Evolutionary conservation across 1,140 invertebrate genomes (phyloP), one percentile per base, ranked within the genome.

Genomic region (Leptonema lineaticorne): DNA sequence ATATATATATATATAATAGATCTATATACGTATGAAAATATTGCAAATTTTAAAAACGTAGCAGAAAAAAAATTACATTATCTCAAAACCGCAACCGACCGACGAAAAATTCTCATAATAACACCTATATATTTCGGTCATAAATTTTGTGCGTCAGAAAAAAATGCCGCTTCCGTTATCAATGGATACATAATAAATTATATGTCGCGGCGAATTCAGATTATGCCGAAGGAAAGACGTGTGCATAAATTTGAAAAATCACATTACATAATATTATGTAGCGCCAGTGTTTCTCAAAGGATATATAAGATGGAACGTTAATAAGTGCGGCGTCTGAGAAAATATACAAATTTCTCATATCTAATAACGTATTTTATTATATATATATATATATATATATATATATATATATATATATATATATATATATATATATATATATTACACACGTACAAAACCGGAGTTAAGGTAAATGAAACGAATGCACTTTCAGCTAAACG

Each of bases 151-250:
- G 14, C 22, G 11, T 24, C 50, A 24, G 50, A 11, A 53, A 53
- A 26, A 26, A 53, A 26, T 53, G 9, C 50, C 50, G 24, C 50
- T 53, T 26, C 27, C 50, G 50, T 26, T 26, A 53, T 20, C 50
- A 53, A n/a, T n/a, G n/a, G 50, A 53, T 53, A 53, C 6, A 5
- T 24, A 22, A 53, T 53, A 53, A 53, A 53, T 53, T 26, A 53
- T 53, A 53, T 26, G 22, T 2, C 22, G 22, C 27, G 50, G 22
- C 50, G 27, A 9, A 26, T 18, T 48, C 9, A 14, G 37, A 16
- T n/a, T 16, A 45, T 16, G 14, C 37, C 27, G 11, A 41, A 41
- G 2, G 37, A 14, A 41, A 41, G 50, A 26, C 30, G n/a, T 30
- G 24, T 33, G n/a, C 9, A 22, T 33, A 33, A 33, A 33, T 6